Evolutionary conservation across 2,797 vertebrate genomes (phyloP).

Genomic region (Chelonia mydas): DNA sequence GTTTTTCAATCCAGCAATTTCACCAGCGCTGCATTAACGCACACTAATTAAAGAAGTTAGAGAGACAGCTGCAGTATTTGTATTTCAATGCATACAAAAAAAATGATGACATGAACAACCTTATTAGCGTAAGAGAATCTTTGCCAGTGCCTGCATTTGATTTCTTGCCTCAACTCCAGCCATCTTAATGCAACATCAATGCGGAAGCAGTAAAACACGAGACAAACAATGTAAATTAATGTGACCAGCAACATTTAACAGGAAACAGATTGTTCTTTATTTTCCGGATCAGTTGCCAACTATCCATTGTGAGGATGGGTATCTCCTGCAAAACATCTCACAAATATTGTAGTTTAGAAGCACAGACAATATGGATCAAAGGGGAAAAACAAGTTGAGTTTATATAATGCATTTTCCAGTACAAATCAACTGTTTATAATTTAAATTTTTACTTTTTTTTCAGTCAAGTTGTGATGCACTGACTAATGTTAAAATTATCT

Average conservation of each 20-base stretch:
- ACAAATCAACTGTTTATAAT: neutral
- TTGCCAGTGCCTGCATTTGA: constrained; percentile 55
- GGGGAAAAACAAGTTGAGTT: neutral
- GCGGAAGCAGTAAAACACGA: constrained; percentile 43
- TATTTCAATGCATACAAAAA: neutral
- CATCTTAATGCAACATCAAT: constrained; percentile 49
- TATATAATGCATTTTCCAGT: neutral
- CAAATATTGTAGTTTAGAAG: neutral
- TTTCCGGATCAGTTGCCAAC: constrained; percentile 29
- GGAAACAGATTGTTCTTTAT: constrained; percentile 33
- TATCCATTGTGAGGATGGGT: neutral
- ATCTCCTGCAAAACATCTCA: neutral
- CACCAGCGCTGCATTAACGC: accelerated
- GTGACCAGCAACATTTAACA: constrained; percentile 9
- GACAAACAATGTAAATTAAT: constrained; percentile 37
- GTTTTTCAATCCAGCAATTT: neutral
- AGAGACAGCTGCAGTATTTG: neutral
- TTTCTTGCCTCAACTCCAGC: constrained; percentile 44
- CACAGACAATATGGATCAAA: neutral
- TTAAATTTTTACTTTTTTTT: neutral
- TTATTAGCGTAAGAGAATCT: neutral
- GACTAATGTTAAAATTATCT: neutral
- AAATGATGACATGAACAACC: neutral
- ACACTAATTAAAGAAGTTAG: neutral
- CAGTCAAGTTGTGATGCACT: neutral